These are phyloP conservation scores for Gambusia holbrooki DNA, from an alignment of 2,113 vertebrate genomes.

Conservation along the genomic window DNA sequence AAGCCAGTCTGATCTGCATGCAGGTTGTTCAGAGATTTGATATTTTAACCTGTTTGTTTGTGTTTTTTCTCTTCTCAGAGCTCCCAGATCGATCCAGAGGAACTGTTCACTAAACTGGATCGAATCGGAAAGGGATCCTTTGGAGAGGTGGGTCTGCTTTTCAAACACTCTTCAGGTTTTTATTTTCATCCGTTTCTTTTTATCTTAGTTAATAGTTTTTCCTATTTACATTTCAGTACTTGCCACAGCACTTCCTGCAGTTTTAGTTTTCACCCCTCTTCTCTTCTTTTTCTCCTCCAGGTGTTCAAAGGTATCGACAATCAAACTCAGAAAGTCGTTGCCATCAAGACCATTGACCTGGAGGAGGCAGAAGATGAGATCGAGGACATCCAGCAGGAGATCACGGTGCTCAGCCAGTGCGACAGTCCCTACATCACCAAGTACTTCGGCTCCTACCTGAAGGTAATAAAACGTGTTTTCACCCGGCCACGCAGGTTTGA, in stretches of 20 bases:
- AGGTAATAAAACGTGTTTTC: conserved; percentile 72
- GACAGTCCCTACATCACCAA: conserved; percentile 95
- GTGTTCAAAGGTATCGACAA: conserved; percentile 92
- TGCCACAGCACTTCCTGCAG: too few relatives aligned
- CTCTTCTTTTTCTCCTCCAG: conserved; percentile 29
- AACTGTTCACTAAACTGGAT: conserved; percentile 92
- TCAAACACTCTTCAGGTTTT: background rate
- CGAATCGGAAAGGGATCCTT: conserved; percentile 95
- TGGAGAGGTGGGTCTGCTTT: conserved; percentile 83
- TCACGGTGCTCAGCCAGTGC: conserved; percentile 93
- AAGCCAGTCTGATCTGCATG: too few relatives aligned
- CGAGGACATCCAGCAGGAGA: conserved; percentile 96
- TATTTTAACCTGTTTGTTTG: background rate
- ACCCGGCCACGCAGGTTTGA: background rate
- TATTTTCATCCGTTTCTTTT: background rate
- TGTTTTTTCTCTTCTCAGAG: conserved; percentile 75
- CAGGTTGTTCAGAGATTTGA: background rate
- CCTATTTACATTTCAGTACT: background rate
- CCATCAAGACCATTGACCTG: conserved; percentile 95
- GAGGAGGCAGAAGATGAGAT: conserved; percentile 97
- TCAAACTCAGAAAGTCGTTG: conserved; percentile 89
- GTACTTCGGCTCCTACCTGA: conserved; percentile 94
- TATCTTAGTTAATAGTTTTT: background rate
- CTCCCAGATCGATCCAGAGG: conserved; percentile 89
- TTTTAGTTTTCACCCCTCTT: background rate